Conservation (phyloP, 1,140 invertebrate species). For the Centruroides vittatus region DNA sequence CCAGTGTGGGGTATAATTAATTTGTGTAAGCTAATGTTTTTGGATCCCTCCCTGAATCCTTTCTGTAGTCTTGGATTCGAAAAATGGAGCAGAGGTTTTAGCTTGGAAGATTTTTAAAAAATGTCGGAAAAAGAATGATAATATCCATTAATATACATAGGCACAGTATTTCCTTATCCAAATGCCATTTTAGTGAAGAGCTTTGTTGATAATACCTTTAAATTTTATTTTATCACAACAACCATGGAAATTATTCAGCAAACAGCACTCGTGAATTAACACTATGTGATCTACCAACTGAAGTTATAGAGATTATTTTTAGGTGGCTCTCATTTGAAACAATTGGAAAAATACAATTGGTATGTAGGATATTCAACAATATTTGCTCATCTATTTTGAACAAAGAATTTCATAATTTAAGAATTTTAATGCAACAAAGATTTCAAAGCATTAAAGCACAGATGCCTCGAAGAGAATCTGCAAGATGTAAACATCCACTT, state of each 20-base stretch:
- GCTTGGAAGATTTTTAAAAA: constrained; percentile 15
- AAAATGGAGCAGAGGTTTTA: constrained; percentile 32
- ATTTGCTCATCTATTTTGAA: constrained; percentile 61
- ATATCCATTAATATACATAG: too few species aligned
- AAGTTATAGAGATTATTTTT: constrained; percentile 63
- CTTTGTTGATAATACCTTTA: too few species aligned
- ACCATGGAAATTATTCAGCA: too few species aligned
- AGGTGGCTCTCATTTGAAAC: constrained; percentile 55
- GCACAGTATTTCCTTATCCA: too few species aligned
- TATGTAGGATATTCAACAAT: constrained; percentile 57
- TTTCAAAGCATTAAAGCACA: constrained; percentile 67
- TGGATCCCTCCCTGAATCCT: too few species aligned
- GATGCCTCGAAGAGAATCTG: constrained; percentile 73
- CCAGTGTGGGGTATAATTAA: too few species aligned
- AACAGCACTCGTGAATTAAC: too few species aligned
- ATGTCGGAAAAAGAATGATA: too few species aligned
- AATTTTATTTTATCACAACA: too few species aligned
- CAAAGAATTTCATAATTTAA: constrained; percentile 60
- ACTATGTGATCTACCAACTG: constrained; percentile 45
- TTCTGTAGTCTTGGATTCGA: not conserved
- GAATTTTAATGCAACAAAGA: constrained; percentile 58
- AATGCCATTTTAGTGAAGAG: too few species aligned
- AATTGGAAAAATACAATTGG: constrained; percentile 57
- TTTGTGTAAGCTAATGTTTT: too few species aligned
- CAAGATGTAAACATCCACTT: constrained; percentile 61